Evolutionary conservation across 2,113 vertebrate species (phyloP).

Genomic region (Caretta caretta): DNA sequence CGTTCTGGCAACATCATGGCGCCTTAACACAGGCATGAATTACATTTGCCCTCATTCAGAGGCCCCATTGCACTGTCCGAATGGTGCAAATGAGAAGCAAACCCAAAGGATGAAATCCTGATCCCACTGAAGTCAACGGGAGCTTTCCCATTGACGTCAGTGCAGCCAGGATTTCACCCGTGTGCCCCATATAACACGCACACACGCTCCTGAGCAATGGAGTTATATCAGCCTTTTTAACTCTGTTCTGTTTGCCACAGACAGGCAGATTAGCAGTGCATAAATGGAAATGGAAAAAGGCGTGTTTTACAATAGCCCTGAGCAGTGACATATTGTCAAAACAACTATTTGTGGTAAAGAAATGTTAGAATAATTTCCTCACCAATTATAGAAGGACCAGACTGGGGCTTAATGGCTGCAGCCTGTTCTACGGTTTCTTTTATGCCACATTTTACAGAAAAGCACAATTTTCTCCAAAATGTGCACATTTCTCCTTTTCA

Average conservation of each 20-base stretch:
- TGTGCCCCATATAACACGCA: not conserved
- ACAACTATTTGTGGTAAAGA: not conserved
- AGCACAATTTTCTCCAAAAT: not conserved
- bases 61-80: not conserved
- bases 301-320: not conserved
- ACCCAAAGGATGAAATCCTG: not conserved
- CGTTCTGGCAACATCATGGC: not conserved
- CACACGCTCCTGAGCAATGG: not conserved
- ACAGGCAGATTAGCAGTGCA: not conserved
- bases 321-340: not conserved
- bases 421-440: not conserved
- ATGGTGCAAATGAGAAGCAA: not conserved
- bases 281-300: not conserved
- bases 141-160: not conserved
- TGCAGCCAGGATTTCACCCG: not conserved
- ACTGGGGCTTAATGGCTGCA: not conserved
- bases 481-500: not conserved
- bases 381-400: not conserved
- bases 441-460: not conserved
- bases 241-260: not conserved
- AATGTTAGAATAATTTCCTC: not conserved
- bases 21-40: not conserved
- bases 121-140: not conserved
- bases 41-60: not conserved
- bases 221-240: not conserved